Evolutionary conservation across 2,888 invertebrate species (phyloP).

Genomic region (Drosophila ustulata): DNA sequence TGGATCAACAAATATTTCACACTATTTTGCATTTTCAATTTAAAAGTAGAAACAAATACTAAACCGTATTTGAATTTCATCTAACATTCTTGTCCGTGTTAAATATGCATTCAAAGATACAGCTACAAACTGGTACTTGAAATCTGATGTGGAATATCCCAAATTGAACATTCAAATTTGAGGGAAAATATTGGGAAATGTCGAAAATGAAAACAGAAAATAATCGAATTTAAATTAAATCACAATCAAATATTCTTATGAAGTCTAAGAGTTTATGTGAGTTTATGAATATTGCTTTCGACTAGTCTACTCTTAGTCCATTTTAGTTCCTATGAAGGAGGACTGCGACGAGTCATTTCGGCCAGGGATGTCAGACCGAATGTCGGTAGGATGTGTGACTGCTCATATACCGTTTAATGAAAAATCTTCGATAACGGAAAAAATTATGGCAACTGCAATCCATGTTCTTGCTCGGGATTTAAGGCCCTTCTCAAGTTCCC

Average conservation of each 20-base stretch:
- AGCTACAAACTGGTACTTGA: slow-evolving; percentile 5
- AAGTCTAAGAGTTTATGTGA: too few relatives aligned
- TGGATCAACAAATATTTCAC: slow-evolving; percentile 16
- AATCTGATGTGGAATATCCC: neutral
- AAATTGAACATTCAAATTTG: neutral
- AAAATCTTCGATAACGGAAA: too few relatives aligned
- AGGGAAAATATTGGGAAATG: neutral
- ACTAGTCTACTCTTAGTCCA: too few relatives aligned
- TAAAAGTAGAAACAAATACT: neutral
- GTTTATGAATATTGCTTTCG: too few relatives aligned
- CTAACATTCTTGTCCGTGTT: neutral
- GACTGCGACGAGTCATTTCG: too few relatives aligned
- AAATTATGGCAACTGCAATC: too few relatives aligned
- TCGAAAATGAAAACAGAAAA: neutral
- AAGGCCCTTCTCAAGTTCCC: too few relatives aligned
- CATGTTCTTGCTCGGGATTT: too few relatives aligned
- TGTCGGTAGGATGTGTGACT: too few relatives aligned
- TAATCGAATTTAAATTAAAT: neutral
- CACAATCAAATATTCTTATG: neutral
- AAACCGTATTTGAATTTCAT: slow-evolving; percentile 4
- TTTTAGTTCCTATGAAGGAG: too few relatives aligned
- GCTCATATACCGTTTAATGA: too few relatives aligned
- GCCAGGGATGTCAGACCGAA: too few relatives aligned
- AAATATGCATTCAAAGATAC: neutral
- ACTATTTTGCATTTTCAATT: slow-evolving; percentile 4